These are phyloP conservation scores for Chloroclysta siterata DNA, from an alignment of 2,888 invertebrate genomes.

Conservation along the genomic window DNA sequence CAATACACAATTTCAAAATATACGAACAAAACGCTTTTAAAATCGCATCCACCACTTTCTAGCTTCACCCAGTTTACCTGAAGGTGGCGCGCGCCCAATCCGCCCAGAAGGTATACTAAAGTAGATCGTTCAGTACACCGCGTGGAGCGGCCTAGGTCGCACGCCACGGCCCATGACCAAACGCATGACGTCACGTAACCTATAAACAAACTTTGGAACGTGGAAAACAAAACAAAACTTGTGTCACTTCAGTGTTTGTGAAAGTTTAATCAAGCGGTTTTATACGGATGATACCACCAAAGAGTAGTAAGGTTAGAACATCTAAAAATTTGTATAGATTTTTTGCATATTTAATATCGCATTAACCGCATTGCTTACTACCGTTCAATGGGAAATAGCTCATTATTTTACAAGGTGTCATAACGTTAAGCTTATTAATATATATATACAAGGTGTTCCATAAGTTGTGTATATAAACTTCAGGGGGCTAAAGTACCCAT, in stretches of 20 bases:
- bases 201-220: conserved; percentile 52
- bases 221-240: conserved; percentile 31
- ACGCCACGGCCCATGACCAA: conserved; percentile 44
- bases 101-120: conserved; percentile 49
- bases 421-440: too few species aligned
- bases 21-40: conserved; percentile 14
- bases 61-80: conserved; percentile 62
- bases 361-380: conserved; percentile 8
- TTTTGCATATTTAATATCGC: conserved; percentile 15
- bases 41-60: conserved; percentile 54
- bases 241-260: conserved; percentile 27
- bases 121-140: conserved; percentile 60
- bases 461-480: too few species aligned
- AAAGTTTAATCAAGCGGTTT: background rate
- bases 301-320: background rate
- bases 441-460: too few species aligned
- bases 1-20: conserved; percentile 5
- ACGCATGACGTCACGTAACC: conserved; percentile 55
- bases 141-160: conserved; percentile 55
- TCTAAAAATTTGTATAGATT: background rate
- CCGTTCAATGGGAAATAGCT: background rate
- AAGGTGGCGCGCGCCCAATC: conserved; percentile 55
- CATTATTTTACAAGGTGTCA: too few species aligned
- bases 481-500: too few species aligned
- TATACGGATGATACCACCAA: conserved; percentile 13